Percentiles rank a stretch among this genome's conserved stretches.
phyloP scores from a whole-genome alignment of 2,113 vertebrate species.

The Neolamprologus modestus region DNA sequence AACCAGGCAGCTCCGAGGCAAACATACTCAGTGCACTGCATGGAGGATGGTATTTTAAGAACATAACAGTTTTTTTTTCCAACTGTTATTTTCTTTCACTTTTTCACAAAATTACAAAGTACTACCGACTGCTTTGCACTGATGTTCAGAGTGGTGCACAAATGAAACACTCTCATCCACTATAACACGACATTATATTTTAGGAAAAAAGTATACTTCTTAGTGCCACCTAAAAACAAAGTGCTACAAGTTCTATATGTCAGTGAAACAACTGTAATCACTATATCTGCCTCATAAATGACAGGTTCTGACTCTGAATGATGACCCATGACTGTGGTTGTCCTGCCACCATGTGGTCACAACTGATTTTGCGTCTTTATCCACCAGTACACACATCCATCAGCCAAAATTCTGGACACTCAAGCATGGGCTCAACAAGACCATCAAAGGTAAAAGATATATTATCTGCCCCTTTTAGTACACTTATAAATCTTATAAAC shows the following conservation, averaged over 20 bases:
- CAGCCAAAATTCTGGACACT: neutral
- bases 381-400: neutral
- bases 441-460: neutral
- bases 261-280: neutral
- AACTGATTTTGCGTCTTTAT: neutral
- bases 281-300: neutral
- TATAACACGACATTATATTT: neutral
- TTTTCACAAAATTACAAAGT: neutral
- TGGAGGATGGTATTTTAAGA: neutral
- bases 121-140: neutral
- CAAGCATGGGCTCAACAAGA: neutral
- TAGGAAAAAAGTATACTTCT: neutral
- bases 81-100: neutral
- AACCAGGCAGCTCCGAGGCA: neutral
- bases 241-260: neutral
- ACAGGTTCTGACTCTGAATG: neutral
- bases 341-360: constrained; percentile 19
- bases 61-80: fast-evolving
- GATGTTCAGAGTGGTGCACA: neutral
- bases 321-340: neutral
- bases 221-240: neutral
- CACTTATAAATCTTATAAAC: neutral
- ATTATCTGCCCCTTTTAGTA: neutral
- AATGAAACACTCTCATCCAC: neutral
- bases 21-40: neutral